Percentiles rank a stretch among this genome's conserved stretches.
Evolutionary conservation across 2,113 vertebrate genomes (phyloP).

Genomic region (Oreotragus oreotragus): DNA sequence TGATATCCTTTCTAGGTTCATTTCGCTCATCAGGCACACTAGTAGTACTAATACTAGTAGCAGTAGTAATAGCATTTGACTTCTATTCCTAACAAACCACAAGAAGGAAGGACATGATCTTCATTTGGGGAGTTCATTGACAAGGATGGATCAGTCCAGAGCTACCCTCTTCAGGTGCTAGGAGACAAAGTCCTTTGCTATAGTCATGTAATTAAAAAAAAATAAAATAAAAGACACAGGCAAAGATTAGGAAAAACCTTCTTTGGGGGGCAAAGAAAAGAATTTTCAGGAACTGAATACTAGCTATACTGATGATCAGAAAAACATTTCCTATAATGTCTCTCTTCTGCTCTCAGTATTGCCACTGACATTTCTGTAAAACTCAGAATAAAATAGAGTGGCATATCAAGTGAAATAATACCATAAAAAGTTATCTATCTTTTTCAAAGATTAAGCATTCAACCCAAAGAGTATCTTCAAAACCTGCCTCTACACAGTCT

Average conservation of each 20-base stretch:
- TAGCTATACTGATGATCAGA: background rate
- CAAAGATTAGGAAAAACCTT: background rate
- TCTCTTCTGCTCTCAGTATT: background rate
- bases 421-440: background rate
- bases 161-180: background rate
- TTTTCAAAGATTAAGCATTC: background rate
- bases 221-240: background rate
- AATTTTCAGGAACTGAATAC: background rate
- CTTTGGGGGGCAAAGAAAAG: background rate
- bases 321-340: background rate
- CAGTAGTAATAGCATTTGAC: background rate
- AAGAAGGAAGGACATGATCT: background rate
- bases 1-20: background rate
- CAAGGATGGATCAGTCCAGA: background rate
- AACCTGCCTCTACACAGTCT: background rate
- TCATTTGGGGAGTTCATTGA: background rate
- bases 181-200: background rate
- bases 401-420: background rate
- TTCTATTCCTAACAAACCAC: background rate
- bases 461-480: background rate
- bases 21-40: background rate
- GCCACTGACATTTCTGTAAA: background rate
- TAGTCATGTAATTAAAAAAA: background rate
- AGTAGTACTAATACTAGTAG: background rate
- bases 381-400: background rate